Base-by-base conservation (phyloP, 2,888 invertebrate genomes). In the Esperia sulphurella region DNA sequence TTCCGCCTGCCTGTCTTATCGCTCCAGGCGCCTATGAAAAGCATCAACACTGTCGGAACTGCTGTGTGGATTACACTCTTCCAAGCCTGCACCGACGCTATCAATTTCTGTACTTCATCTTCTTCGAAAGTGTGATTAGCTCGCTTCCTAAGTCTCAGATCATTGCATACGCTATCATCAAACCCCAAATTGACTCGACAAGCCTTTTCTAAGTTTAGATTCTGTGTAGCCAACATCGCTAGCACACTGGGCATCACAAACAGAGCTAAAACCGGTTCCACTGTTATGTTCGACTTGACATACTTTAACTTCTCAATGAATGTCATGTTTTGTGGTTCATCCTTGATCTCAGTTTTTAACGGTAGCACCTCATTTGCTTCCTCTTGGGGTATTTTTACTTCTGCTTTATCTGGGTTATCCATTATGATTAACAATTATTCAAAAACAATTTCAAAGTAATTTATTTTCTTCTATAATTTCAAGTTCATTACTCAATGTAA, bases 141-240 rank as follows among this genome's bases (percentile, higher is more conserved):
- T 1, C 94, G 94, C 59, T 93, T 92, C 43, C 96, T 89, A 0
- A 91, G 86, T 0, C 93, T 92, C 14, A 96, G 76, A 0, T 95
- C 94, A 52, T 92, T 92, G 68, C 96, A 96, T 0, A 95, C 92
- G 41, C 91, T 90, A 43, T 92, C 92, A 0, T 92, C 88, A 59
- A 94, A 95, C 0, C 83, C 91, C 57, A 96, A 84, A 70, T 96
- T 96, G 0, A 96, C 96, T 39, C 95, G 84, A 63, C 96, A 96
- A 0, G 96, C 96, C 76, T 96, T 96, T 68, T 96, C 96, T 64
- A 96, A 86, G 76, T 95, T 95, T 39, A 96, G 82, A 79, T 96
- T 96, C 75, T 96, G 96, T 7, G 95, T 94, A 31, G 95, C 95
- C 55, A 96, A 71, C 62, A 93, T 92, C 0, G 95, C 94, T 12